Percentiles rank a stretch among this genome's conserved stretches.
Evolutionary conservation across 2,797 vertebrate genomes (phyloP).

Genomic region (Phoebastria nigripes): DNA sequence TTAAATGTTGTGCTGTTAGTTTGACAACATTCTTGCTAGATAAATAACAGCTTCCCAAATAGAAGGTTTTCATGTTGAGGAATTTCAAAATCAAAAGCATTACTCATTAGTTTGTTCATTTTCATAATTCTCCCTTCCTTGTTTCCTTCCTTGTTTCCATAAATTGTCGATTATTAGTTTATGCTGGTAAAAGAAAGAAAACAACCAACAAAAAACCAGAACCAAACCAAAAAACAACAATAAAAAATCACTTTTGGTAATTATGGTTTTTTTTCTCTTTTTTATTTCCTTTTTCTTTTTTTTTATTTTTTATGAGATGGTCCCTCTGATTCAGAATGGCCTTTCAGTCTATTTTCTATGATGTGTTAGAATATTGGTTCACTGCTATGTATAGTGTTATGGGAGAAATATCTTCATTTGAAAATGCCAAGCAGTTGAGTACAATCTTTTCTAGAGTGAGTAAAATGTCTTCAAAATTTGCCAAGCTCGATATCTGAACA

Average conservation of each 20-base stretch:
- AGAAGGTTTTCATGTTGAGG: not conserved
- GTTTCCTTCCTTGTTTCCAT: not conserved
- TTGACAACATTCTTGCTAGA: not conserved
- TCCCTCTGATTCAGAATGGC: not conserved
- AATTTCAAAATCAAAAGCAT: not conserved
- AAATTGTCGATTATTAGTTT: not conserved
- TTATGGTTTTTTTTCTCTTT: accelerated
- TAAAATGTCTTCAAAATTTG: not conserved
- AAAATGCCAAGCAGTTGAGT: not conserved
- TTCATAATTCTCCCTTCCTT: not conserved
- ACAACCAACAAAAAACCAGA: not conserved
- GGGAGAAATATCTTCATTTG: not conserved
- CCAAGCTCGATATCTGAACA: not conserved
- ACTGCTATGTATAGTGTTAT: not conserved
- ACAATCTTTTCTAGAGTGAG: not conserved
- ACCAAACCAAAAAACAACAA: not conserved
- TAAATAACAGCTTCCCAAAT: not conserved
- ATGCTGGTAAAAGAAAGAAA: not conserved
- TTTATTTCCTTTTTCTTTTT: not conserved
- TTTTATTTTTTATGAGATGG: not conserved
- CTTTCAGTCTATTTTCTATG: not conserved
- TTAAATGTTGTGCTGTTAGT: not conserved
- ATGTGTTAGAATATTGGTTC: not conserved
- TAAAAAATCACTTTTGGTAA: not conserved
- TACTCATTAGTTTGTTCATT: not conserved